These are phyloP conservation scores for Dunckerocampus dactyliophorus DNA, from an alignment of 2,113 vertebrate species.

Conservation along the genomic window DNA sequence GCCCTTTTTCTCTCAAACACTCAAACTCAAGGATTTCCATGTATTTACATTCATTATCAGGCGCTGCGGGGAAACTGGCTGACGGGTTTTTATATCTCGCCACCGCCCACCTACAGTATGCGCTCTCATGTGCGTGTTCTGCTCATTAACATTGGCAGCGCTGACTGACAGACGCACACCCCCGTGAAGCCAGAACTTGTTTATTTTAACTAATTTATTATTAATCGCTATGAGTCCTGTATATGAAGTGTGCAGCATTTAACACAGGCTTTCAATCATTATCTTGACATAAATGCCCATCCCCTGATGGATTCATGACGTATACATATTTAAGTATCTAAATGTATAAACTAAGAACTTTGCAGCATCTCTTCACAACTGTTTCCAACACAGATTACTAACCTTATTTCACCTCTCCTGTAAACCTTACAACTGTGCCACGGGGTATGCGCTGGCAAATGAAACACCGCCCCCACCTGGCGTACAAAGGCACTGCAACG, in stretches of 20 bases:
- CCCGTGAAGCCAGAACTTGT: neutral
- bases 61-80: constrained; percentile 34
- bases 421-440: neutral
- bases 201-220: neutral
- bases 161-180: constrained; percentile 17
- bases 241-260: neutral
- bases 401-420: neutral
- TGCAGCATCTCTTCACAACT: neutral
- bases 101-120: constrained; percentile 64
- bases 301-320: neutral
- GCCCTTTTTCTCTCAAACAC: constrained; percentile 35
- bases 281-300: neutral
- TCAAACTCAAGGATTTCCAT: constrained; percentile 51
- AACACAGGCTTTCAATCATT: neutral
- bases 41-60: constrained; percentile 53
- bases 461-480: constrained; percentile 27
- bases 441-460: neutral
- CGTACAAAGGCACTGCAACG: constrained; percentile 20
- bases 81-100: constrained; percentile 36
- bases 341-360: neutral
- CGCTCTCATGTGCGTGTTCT: constrained; percentile 24
- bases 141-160: constrained; percentile 43
- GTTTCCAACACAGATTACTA: neutral
- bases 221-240: neutral
- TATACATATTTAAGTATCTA: neutral